phyloP scores from a whole-genome alignment of 2,888 invertebrate genomes.

The Sinodicranocentrus sp. region DNA sequence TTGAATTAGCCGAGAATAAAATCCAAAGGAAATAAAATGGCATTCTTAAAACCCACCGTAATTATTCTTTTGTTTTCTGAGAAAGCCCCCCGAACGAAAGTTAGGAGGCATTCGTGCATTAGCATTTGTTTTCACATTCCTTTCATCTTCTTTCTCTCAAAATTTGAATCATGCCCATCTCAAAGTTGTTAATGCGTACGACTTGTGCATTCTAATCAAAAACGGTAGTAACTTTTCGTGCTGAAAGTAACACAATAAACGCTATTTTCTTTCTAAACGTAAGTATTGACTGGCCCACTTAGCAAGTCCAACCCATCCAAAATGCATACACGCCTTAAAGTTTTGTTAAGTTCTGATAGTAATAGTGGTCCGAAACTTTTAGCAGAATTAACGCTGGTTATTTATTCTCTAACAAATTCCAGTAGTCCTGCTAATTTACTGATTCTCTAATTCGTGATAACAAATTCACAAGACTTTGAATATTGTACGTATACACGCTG shows the following conservation, averaged over 20 bases:
- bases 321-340: neutral
- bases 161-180: neutral
- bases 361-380: slow-evolving; percentile 1
- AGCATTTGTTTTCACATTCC: neutral
- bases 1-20: too few relatives aligned
- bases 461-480: neutral
- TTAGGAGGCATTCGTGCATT: neutral
- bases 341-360: neutral
- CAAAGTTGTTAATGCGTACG: neutral
- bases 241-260: neutral
- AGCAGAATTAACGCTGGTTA: neutral
- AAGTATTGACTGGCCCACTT: neutral
- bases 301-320: neutral
- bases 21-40: too few relatives aligned
- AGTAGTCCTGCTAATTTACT: slow-evolving; percentile 49
- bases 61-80: too few relatives aligned
- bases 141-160: neutral
- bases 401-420: slow-evolving; percentile 6
- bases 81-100: too few relatives aligned
- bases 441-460: slow-evolving; percentile 24
- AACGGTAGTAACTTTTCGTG: neutral
- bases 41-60: too few relatives aligned
- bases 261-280: neutral
- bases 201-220: neutral
- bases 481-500: neutral